Percentiles rank a stretch among this genome's conserved stretches.
Evolutionary conservation across 2,797 vertebrate species (phyloP).

Genomic region (Schizothorax lantsangensis): DNA sequence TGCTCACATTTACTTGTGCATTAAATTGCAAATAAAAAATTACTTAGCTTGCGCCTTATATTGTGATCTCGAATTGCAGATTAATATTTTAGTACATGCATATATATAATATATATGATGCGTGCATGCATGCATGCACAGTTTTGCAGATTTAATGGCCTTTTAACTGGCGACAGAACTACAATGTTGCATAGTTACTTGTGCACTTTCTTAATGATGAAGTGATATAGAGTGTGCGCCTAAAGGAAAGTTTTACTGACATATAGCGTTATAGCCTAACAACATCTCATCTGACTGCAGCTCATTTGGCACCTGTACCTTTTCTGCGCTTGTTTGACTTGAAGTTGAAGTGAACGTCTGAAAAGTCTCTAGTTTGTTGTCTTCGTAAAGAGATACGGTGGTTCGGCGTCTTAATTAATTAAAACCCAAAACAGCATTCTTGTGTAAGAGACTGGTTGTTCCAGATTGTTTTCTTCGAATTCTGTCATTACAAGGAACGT

Average conservation of each 20-base stretch:
- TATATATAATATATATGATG: not conserved
- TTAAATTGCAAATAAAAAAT: too few species aligned
- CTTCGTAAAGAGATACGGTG: not conserved
- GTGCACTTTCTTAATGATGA: too few species aligned
- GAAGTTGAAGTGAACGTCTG: too few species aligned
- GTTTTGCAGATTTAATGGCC: too few species aligned
- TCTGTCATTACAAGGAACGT: constrained; percentile 24
- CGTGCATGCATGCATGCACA: too few species aligned
- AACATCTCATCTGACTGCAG: not conserved
- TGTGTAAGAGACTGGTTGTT: too few species aligned
- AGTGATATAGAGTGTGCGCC: too few species aligned
- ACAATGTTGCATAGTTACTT: not conserved
- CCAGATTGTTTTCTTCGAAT: not conserved
- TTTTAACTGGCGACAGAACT: not conserved
- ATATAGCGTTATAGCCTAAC: not conserved
- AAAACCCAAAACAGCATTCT: too few species aligned
- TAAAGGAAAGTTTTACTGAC: not conserved
- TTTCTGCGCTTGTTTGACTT: not conserved
- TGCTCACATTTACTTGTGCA: too few species aligned
- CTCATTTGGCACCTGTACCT: not conserved
- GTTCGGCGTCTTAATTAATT: too few species aligned
- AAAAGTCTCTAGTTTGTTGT: not conserved
- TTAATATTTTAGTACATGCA: not conserved
- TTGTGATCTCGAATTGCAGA: not conserved
- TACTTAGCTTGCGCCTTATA: not conserved